Evolutionary conservation across 2,888 invertebrate species (phyloP), one percentile per base, ranked within the genome.

Genomic region (Brachylomia viminalis): DNA sequence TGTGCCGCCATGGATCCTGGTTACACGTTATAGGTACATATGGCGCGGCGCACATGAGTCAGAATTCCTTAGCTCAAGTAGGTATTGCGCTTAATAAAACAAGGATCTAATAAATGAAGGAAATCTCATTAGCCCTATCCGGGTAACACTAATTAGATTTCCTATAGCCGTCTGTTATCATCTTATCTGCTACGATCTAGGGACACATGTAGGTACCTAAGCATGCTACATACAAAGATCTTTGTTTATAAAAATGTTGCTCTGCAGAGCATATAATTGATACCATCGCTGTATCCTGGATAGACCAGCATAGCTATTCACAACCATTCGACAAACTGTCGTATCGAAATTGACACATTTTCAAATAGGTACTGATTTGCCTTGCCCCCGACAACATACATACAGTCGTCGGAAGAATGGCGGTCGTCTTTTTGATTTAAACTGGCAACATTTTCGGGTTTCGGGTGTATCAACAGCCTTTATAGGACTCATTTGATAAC

Each of bases 141-240:
- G 65, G 79, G 83, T 82, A 70, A 66, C 54, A 64, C 69, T 86
- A 77, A 73, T 77, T 69, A 73, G 77, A 73, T 83, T 79, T 83
- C 52, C 33, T 70, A 72, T 65, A 70, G 49, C 65, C 54, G 38
- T 52, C 83, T 67, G 56, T 15, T 71, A 52, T 59, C 23, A 13
- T 52, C 45, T 67, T 52, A 52, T 79, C 66, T 64, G 33, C 52
- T 30, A 30, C 49, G 49, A 33, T 58, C 49, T 47, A 13, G 2
- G 8, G 17, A 49, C 13, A 15, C 23, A 27, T 58, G 58, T 17
- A 15, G 38, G 23, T 11, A 17, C n/a, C n/a, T n/a, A n/a, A n/a
- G n/a, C n/a, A n/a, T 30, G 47, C 38, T 54, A 65, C 23, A 8
- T 23, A 38, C 27, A 58, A n/a, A 65, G 27, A 76, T 54, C 8